These are phyloP conservation scores for Bombus confusus DNA, from an alignment of 1,140 invertebrate species.

Conservation along the genomic window DNA sequence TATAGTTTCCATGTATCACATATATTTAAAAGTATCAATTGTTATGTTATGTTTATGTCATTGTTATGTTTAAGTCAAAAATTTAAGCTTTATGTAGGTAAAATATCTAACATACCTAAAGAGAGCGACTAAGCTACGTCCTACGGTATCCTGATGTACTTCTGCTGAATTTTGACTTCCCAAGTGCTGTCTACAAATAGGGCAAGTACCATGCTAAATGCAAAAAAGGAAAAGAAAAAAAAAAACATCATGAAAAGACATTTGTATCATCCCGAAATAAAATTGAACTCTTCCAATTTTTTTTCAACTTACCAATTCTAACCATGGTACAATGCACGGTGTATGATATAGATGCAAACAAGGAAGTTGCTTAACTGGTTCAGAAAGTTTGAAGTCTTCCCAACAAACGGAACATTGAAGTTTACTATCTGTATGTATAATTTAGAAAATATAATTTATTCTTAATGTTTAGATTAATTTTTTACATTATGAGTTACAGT, in stretches of 20 bases:
- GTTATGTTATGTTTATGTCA: neutral
- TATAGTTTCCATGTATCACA: neutral
- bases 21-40: neutral
- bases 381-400: constrained; percentile 94
- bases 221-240: constrained; percentile 38
- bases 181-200: constrained; percentile 94
- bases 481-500: neutral
- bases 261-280: neutral
- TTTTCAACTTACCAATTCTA: constrained; percentile 88
- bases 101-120: constrained; percentile 77
- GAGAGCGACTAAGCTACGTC: constrained; percentile 81
- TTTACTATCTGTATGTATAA: constrained; percentile 85
- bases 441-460: constrained; percentile 24
- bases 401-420: constrained; percentile 98
- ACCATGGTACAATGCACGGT: constrained; percentile 96
- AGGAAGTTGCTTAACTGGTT: constrained; percentile 92
- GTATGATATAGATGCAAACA: constrained; percentile 97
- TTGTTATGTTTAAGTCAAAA: constrained; percentile 11
- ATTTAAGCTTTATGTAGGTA: neutral
- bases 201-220: constrained; percentile 94
- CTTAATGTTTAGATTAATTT: neutral
- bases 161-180: constrained; percentile 82
- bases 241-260: neutral
- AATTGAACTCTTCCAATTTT: neutral
- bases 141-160: constrained; percentile 78